phyloP scores from a whole-genome alignment of 2,113 vertebrate species.

The Rissa tridactyla region DNA sequence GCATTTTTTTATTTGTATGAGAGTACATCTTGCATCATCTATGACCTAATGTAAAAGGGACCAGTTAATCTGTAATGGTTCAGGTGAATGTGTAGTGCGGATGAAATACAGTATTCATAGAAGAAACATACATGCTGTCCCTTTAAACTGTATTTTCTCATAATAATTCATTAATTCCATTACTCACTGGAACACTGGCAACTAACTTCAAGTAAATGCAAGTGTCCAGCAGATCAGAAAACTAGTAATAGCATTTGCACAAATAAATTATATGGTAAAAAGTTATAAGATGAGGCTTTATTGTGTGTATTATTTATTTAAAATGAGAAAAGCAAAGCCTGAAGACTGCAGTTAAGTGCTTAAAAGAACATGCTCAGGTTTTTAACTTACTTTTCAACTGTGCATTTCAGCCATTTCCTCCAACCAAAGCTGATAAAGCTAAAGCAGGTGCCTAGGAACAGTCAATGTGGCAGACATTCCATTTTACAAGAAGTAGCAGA shows the following conservation, averaged over 20 bases:
- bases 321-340: background rate
- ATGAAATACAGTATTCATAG: background rate
- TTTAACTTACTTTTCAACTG: background rate
- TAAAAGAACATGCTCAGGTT: background rate
- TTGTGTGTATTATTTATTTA: background rate
- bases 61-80: background rate
- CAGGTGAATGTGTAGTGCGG: background rate
- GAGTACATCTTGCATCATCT: background rate
- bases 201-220: background rate
- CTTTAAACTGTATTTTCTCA: background rate
- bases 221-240: background rate
- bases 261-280: background rate
- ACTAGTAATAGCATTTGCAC: background rate
- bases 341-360: background rate
- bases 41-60: background rate
- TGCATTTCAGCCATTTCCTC: background rate
- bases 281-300: background rate
- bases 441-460: background rate
- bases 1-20: background rate
- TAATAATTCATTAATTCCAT: background rate
- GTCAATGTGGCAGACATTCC: background rate
- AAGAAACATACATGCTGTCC: background rate
- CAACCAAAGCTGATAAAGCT: background rate
- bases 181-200: background rate
- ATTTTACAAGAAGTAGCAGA: background rate